Conservation (phyloP, 64 coral and sea anemone species). For the Porites australiensis region DNA sequence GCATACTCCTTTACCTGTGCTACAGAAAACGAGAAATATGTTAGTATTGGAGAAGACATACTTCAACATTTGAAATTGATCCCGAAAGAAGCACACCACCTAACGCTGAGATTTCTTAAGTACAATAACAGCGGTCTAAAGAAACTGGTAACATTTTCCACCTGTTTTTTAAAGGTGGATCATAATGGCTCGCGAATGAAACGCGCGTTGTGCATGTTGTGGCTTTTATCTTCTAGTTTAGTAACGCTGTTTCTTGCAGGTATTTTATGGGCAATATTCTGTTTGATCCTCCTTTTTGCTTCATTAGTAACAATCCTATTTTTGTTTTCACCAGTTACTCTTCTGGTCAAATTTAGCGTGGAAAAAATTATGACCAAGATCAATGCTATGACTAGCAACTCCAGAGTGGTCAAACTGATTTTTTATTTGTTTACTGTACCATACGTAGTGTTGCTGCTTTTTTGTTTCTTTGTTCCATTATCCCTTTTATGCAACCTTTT, state of each 20-base stretch:
- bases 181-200: no score
- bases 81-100: no score
- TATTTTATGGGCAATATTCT: background rate
- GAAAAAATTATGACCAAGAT: no score
- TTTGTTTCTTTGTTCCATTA: no score
- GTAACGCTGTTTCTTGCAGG: background rate
- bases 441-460: no score
- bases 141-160: background rate
- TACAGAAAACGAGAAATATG: background rate
- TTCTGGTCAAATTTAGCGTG: no score
- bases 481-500: background rate
- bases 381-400: no score
- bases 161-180: no score
- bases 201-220: no score
- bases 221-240: background rate
- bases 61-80: background rate
- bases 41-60: background rate
- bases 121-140: background rate
- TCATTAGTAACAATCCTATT: background rate
- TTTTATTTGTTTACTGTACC: no score
- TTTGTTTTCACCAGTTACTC: background rate
- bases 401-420: no score
- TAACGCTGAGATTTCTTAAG: background rate
- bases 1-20: no score
- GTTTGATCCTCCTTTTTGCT: background rate